Conservation (phyloP, 2,797 vertebrate genomes). For the Eulemur coronatus region DNA sequence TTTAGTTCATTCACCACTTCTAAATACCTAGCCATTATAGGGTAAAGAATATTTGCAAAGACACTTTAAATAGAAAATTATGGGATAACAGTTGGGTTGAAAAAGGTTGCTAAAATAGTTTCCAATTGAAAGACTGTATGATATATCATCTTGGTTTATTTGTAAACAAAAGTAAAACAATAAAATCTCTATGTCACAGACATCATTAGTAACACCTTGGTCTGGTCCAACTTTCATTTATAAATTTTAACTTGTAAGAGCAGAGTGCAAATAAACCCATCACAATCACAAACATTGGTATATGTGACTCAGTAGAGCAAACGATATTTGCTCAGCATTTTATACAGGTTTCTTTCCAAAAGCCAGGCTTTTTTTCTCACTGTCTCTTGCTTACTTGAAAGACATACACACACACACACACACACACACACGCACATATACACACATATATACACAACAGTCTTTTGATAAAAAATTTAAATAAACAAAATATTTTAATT, state of each 20-base stretch:
- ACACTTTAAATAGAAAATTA: constrained; percentile 12
- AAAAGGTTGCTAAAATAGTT: neutral
- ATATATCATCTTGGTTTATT: neutral
- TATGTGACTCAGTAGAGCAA: neutral
- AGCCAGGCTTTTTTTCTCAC: neutral
- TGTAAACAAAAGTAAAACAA: constrained; percentile 42
- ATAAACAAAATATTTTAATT: neutral
- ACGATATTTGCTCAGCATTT: neutral
- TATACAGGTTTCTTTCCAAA: neutral
- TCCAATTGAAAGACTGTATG: neutral
- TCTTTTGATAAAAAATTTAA: neutral
- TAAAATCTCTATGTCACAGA: neutral
- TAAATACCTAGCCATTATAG: constrained; percentile 57
- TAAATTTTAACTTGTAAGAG: constrained; percentile 44
- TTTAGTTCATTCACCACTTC: constrained; percentile 55
- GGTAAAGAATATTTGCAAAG: neutral
- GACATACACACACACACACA: neutral
- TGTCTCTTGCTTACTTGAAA: neutral
- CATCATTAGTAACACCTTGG: neutral
- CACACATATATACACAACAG: neutral
- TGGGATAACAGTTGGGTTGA: neutral
- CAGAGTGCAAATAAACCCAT: neutral
- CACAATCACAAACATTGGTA: neutral
- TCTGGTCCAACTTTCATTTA: neutral
- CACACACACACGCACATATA: neutral